Base-by-base conservation (phyloP, 2,113 vertebrate species). In the Elephantulus edwardii region DNA sequence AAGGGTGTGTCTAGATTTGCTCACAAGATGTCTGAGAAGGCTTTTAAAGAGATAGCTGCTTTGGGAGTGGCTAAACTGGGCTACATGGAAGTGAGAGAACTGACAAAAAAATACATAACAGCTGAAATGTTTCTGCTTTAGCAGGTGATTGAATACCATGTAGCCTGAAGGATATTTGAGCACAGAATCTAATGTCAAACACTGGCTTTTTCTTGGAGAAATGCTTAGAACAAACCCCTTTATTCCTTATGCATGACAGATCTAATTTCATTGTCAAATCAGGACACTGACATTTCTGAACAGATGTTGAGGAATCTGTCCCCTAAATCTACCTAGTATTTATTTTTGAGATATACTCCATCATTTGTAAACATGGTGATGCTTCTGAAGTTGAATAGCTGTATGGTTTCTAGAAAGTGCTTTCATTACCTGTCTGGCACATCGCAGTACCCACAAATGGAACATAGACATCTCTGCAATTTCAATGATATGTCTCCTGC, bases 221-320 rank as follows among this genome's bases (percentile, higher is more conserved):
- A 74, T n/a, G 2, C 16, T 8, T 50, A 50, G 48, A 50, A 50
- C 48, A 50, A 50, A 50, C 16, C 48, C 16, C 8, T 50, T 50
- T 16, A 50, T 16, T 50, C 48, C 82, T 83, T 92, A 38, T 17
- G 7, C 74, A 70, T 90, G 28, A 71, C 33, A 68, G 8, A 54
- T 79, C 42, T 92, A 35, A 82, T 85, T 79, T 86, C 77, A 26
- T 9, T 86, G 80, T 81, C 83, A 88, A 81, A 76, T 90, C 83
- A 83, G 83, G 30, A 64, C 6, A 30, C 52, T 44, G 70, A 62
- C 85, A 88, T 93, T 83, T 40, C 16, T 28, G 58, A 83, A 50
- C 48, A 78, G 75, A 90, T 85, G 58, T 71, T 77, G 20, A 81
- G 62, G n/a, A 94, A 26, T 83, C 50, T 90, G 26, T 90, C 52